Conservation (phyloP, 1,140 invertebrate species). For the Eumeta japonica region DNA sequence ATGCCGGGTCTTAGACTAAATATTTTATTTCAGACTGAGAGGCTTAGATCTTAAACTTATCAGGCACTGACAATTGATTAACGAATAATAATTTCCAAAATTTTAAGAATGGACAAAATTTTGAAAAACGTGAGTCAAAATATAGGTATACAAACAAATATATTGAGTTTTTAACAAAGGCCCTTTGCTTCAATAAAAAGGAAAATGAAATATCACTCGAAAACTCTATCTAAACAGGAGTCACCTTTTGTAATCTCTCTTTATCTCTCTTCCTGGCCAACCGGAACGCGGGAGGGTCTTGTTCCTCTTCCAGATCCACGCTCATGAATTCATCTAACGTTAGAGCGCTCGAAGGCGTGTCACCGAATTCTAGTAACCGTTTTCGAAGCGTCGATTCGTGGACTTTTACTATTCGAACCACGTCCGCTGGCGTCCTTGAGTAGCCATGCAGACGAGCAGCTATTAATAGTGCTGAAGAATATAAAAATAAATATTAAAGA, state of each 20-base stretch:
- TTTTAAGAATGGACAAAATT: too few species aligned
- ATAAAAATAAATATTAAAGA: background rate
- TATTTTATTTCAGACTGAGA: too few species aligned
- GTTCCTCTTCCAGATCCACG: slow-evolving; percentile 92
- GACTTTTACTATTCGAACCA: slow-evolving; percentile 94
- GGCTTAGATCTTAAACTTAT: too few species aligned
- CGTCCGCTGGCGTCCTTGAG: slow-evolving; percentile 81
- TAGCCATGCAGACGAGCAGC: slow-evolving; percentile 92
- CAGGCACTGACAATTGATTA: too few species aligned
- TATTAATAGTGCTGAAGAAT: slow-evolving; percentile 81
- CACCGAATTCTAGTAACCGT: slow-evolving; percentile 91
- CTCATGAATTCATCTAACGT: slow-evolving; percentile 97
- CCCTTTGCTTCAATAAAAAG: too few species aligned
- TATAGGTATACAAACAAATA: too few species aligned
- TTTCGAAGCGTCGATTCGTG: slow-evolving; percentile 92
- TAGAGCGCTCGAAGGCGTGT: slow-evolving; percentile 91
- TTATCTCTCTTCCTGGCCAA: slow-evolving; percentile 83
- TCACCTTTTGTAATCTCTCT: slow-evolving; percentile 73
- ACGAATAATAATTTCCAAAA: too few species aligned
- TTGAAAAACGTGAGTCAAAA: too few species aligned
- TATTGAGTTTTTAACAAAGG: too few species aligned
- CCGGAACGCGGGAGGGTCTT: slow-evolving; percentile 94
- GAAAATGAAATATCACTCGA: too few species aligned
- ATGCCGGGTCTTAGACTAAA: too few species aligned
- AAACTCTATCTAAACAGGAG: too few species aligned